Conservation (phyloP, 2,113 vertebrate genomes). For the Bos indicus region DNA sequence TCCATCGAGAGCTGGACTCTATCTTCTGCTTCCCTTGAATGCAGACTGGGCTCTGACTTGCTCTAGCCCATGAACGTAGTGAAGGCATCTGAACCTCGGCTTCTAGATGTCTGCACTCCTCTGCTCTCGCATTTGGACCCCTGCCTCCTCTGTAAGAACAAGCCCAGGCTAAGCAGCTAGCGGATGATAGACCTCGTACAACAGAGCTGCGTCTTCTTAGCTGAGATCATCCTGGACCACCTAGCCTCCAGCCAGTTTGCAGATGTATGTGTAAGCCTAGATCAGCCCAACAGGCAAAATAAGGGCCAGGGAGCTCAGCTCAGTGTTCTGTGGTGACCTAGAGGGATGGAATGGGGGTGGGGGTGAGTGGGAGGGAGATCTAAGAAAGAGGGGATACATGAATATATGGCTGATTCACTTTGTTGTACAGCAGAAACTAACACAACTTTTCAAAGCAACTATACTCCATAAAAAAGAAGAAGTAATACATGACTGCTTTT, state of each 20-base stretch:
- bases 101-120: fast-evolving
- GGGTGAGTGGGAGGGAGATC: neutral
- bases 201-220: neutral
- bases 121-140: fast-evolving
- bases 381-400: neutral
- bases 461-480: neutral
- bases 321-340: neutral
- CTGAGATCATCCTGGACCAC: neutral
- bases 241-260: neutral
- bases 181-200: fast-evolving
- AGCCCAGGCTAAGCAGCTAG: neutral
- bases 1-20: fast-evolving
- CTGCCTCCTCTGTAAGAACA: fast-evolving
- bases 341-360: fast-evolving
- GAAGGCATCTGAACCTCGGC: neutral
- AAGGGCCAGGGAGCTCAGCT: neutral
- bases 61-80: fast-evolving
- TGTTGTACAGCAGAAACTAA: neutral
- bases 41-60: fast-evolving
- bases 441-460: neutral
- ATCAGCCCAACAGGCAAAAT: neutral
- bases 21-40: neutral
- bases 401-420: neutral
- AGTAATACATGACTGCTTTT: fast-evolving
- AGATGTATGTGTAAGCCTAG: fast-evolving